Evolutionary conservation across 2,797 vertebrate species (phyloP).

Genomic region (Muraenolepis orangiensis): DNA sequence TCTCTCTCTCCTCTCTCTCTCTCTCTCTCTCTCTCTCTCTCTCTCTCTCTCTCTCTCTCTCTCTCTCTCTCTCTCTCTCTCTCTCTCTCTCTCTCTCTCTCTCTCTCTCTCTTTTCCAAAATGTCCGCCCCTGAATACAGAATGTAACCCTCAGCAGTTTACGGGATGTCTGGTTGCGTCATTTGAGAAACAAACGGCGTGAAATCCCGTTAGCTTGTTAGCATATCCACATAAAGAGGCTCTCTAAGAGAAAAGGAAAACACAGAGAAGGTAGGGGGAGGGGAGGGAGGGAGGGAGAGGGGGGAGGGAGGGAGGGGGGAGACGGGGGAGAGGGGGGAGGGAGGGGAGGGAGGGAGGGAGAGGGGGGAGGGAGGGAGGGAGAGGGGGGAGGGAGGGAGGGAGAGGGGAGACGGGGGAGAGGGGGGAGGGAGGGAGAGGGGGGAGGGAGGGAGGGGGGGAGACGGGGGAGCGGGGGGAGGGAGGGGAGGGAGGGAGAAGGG

Average conservation of each 20-base stretch:
- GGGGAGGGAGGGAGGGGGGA: no score
- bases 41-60: conserved; percentile 31
- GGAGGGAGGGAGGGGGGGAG: no score
- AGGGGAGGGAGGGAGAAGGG: no score
- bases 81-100: neutral
- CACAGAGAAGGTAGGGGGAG: no score
- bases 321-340: no score
- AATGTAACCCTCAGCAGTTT: conserved; percentile 73
- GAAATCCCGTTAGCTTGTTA: conserved; percentile 76
- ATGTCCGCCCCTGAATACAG: conserved; percentile 53
- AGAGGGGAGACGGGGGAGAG: no score
- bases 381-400: no score
- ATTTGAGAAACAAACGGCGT: conserved; percentile 73
- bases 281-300: no score
- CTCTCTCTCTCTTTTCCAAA: conserved; percentile 41
- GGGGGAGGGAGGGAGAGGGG: no score
- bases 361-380: no score
- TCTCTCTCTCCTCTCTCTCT: conserved; percentile 27
- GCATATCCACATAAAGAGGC: conserved; percentile 72
- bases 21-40: conserved; percentile 13
- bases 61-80: conserved; percentile 4
- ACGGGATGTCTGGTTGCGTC: conserved; percentile 78
- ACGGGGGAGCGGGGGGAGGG: no score
- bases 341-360: no score
- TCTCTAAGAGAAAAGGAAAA: conserved; percentile 69